Evolutionary conservation across 1,140 invertebrate genomes (phyloP), one percentile per base, ranked within the genome.

Genomic region (Pseudomyrmex concolor): DNA sequence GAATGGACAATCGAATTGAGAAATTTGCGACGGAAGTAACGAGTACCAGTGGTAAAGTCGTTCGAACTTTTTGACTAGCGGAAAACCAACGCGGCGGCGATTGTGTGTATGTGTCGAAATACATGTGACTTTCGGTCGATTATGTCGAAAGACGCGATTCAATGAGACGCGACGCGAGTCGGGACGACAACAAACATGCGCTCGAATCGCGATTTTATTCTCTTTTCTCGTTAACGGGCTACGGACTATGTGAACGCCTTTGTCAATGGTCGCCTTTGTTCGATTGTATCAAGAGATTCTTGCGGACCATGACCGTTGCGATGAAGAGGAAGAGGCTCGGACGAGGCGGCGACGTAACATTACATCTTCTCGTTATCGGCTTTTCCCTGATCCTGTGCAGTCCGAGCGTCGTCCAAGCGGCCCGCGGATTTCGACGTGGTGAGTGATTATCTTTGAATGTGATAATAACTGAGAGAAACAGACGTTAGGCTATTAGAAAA

Each of bases 391-490:
- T 90, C 9, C 84, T 89, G n/a, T 90, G 4, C 43, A 82, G 86
- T 70, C 84, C 85, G 66, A 87, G 84, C 64, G 80, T 59, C 76
- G 89, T 86, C 66, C 86, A 88, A 77, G 92, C 89, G 17, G 86
- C 73, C 68, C 91, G 89, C 60, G 90, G 90, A 88, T 92, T 91
- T 87, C 89, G 91, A 19, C 91, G 91, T 64, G 90, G 92, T 91
- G 62, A 92, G 89, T 86, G 5, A 0, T 34, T 34, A 5, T 34
- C 34, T 34, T 34, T 7, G 4, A 34, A 34, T 34, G 4, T 34
- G 34, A 34, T 34, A 34, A 34, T 1, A 34, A 5, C 34, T 34
- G 34, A 34, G 34, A 34, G 34, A 34, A 34, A 34, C 34, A 7
- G 34, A 34, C 34, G 34, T 25, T 25, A 25, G 25, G 7, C 34